Base-by-base conservation (phyloP, 2,113 vertebrate species). In the Ammodramus savannarum region DNA sequence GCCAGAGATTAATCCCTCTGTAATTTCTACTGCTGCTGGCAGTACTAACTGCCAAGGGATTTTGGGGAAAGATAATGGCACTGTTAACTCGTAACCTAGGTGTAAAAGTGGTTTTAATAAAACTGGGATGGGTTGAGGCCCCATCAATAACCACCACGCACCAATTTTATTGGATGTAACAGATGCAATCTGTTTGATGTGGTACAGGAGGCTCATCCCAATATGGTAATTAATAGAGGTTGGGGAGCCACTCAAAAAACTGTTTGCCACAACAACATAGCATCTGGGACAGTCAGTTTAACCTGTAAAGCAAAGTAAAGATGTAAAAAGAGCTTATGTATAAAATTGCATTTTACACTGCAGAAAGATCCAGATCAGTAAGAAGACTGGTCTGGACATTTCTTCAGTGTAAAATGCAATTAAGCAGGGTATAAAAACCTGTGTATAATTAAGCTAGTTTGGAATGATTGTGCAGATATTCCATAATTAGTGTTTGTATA, bases 41-140 rank as follows among this genome's bases (percentile, higher is more conserved):
- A 34, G 95, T 96, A 92, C 94, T 94, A 96, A 97, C 96, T 94
- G 93, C 87, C 94, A 90, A 90, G 95, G 97, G 96, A 97, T 97
- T 97, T 88, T 88, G 81, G 80, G 91, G 90, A 87, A 95, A 96
- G 96, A 97, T 97, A 98, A 98, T 97, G 88, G 95, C 25, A 23
- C 78, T 89, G 78, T 88, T 91, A 96, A 92, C 80, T 96, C 79
- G 10, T 78, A 95, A 88, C 68, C 75, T 83, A 78, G 94, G 94
- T 98, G 95, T 96, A 97, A 97, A 97, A 98, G 98, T 92, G 89
- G 91, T 90, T 95, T 97, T 97, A 97, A 97, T 98, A 97, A 97
- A 98, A 97, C 85, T 46, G n/a, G 68, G 84, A 97, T 95, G 84
- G 84, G 92, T 46, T 89, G 84, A 84, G 43, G 69, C 26, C 78